Evolutionary conservation across 2,113 vertebrate genomes (phyloP).

Genomic region (Mirounga angustirostris): DNA sequence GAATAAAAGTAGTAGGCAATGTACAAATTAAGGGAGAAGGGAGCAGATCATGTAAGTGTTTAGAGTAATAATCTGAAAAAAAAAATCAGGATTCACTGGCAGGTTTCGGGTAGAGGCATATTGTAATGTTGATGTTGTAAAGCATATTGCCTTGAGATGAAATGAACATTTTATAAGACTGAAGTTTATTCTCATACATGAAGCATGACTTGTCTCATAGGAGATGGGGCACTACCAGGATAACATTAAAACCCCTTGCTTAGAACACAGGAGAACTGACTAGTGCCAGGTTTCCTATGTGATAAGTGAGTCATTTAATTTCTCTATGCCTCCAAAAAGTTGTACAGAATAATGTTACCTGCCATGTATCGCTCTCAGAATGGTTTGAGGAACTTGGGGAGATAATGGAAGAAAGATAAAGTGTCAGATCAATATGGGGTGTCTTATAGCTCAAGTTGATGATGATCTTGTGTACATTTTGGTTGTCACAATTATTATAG

Average conservation of each 20-base stretch:
- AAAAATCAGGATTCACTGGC: background rate
- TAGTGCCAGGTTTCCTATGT: background rate
- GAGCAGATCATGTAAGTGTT: background rate
- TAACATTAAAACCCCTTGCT: background rate
- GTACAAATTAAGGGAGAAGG: background rate
- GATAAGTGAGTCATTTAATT: background rate
- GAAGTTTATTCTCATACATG: background rate
- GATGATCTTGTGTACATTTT: background rate
- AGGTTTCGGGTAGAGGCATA: background rate
- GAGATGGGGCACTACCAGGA: background rate
- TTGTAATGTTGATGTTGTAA: background rate
- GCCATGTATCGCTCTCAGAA: background rate
- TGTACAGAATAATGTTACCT: background rate
- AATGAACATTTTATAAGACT: background rate
- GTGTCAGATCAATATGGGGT: background rate
- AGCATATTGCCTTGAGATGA: background rate
- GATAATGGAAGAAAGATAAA: constrained; percentile 26
- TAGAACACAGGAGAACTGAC: background rate
- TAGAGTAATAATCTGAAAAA: background rate
- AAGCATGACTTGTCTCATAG: background rate
- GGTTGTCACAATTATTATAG: constrained; percentile 38
- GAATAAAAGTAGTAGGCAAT: background rate
- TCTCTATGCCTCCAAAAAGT: background rate
- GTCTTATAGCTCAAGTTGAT: background rate
- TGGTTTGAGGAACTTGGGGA: background rate